phyloP scores from a whole-genome alignment of 2,888 invertebrate species.

The Elaeidobius kamerunicus region DNA sequence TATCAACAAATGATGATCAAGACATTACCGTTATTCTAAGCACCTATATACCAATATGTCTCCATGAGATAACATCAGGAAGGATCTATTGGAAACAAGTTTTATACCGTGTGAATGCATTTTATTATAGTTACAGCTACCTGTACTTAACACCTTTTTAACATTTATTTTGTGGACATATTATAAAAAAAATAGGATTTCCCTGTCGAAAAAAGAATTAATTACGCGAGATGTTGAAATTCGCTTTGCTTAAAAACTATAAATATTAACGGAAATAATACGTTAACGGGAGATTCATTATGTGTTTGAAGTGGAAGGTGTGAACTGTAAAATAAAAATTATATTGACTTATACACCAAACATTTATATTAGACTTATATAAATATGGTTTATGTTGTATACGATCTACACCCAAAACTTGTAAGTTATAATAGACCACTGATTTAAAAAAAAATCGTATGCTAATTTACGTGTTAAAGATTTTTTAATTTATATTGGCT shows the following conservation, averaged over 20 bases:
- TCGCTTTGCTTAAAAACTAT: slow-evolving; percentile 1
- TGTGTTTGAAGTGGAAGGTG: background rate
- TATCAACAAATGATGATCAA: slow-evolving; percentile 14
- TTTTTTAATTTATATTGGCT: no score
- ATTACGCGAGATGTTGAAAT: background rate
- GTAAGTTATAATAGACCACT: no score
- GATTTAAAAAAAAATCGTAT: no score
- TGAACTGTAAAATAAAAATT: background rate
- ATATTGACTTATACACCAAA: no score
- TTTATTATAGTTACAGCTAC: slow-evolving; percentile 17
- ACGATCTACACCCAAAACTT: no score
- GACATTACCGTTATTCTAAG: slow-evolving; percentile 16
- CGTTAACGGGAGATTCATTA: background rate
- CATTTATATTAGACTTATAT: no score
- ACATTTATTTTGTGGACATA: slow-evolving; percentile 12
- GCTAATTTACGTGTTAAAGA: no score
- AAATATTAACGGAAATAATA: background rate
- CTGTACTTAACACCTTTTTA: slow-evolving; percentile 16
- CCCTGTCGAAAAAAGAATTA: background rate
- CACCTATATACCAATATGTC: slow-evolving; percentile 16
- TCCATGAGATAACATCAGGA: slow-evolving; percentile 14
- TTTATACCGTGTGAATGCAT: slow-evolving; percentile 14
- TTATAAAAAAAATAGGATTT: background rate
- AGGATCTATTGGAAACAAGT: slow-evolving; percentile 18
- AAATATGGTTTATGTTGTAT: no score